These are phyloP conservation scores for Gnatocerus cornutus DNA, from an alignment of 2,888 invertebrate genomes.

Conservation along the genomic window DNA sequence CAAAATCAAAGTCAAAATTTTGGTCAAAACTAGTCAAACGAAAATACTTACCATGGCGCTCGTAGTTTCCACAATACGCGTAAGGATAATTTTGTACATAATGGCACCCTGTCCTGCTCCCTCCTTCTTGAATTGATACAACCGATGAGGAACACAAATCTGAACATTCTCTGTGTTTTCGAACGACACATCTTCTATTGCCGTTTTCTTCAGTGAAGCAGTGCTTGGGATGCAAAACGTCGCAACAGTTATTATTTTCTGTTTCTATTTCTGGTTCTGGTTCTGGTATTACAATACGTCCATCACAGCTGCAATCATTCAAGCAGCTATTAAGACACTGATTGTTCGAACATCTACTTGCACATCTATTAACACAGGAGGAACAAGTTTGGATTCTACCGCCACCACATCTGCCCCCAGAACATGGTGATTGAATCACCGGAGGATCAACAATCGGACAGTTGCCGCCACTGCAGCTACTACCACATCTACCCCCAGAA, in stretches of 20 bases:
- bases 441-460: too few relatives aligned
- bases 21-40: too few relatives aligned
- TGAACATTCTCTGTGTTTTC: slow-evolving; percentile 30
- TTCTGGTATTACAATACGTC: background rate
- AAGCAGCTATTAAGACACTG: slow-evolving; percentile 4
- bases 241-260: slow-evolving; percentile 20
- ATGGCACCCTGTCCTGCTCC: slow-evolving; percentile 15
- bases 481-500: too few relatives aligned
- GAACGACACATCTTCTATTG: slow-evolving; percentile 12
- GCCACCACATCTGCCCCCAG: too few relatives aligned
- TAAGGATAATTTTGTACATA: slow-evolving; percentile 26
- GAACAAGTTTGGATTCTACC: slow-evolving; percentile 4
- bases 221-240: slow-evolving; percentile 18
- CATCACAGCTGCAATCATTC: slow-evolving; percentile 7
- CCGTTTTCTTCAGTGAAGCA: slow-evolving; percentile 22
- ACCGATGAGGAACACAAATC: slow-evolving; percentile 21
- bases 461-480: too few relatives aligned
- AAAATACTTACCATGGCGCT: slow-evolving; percentile 13
- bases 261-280: too few relatives aligned
- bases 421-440: too few relatives aligned
- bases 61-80: slow-evolving; percentile 31
- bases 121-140: slow-evolving; percentile 16
- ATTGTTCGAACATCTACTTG: slow-evolving; percentile 8
- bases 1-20: too few relatives aligned
- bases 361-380: background rate